These are phyloP conservation scores for Carlito syrichta DNA, from an alignment of 2,113 vertebrate genomes.

Conservation along the genomic window DNA sequence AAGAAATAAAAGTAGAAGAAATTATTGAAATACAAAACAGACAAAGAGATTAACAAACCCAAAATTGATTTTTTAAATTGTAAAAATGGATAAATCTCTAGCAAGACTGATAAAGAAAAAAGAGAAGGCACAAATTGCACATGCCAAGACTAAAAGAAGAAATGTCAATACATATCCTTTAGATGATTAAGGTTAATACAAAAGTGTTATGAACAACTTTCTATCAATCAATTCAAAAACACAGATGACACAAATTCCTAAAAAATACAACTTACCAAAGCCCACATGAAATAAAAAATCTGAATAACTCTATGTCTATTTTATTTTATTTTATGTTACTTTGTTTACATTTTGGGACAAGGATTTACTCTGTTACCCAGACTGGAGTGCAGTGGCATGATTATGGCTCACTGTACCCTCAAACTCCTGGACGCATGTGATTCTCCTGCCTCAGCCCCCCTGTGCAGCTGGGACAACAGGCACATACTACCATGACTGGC, in stretches of 20 bases:
- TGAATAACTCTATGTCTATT: not conserved
- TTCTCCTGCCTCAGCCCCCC: too few relatives aligned
- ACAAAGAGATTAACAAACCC: not conserved
- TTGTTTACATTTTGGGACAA: too few relatives aligned
- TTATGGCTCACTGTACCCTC: too few relatives aligned
- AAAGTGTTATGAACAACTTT: accelerated
- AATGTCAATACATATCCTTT: not conserved
- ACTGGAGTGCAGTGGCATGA: too few relatives aligned
- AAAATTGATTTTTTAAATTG: not conserved
- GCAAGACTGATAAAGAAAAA: not conserved
- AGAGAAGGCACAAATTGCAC: not conserved
- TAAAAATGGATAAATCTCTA: not conserved
- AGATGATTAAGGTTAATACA: not conserved
- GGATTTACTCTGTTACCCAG: too few relatives aligned
- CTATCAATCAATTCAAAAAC: not conserved
- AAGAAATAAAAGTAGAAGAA: not conserved
- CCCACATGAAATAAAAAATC: not conserved
- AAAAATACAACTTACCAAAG: not conserved
- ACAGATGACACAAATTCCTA: not conserved
- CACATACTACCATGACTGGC: too few relatives aligned
- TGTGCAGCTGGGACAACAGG: too few relatives aligned
- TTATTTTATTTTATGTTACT: too few relatives aligned
- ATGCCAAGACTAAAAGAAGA: not conserved
- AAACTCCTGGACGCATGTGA: too few relatives aligned
- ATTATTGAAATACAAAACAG: not conserved